Evolutionary conservation across 1,140 invertebrate genomes (phyloP).

Genomic region (Pogonomyrmex californicus): DNA sequence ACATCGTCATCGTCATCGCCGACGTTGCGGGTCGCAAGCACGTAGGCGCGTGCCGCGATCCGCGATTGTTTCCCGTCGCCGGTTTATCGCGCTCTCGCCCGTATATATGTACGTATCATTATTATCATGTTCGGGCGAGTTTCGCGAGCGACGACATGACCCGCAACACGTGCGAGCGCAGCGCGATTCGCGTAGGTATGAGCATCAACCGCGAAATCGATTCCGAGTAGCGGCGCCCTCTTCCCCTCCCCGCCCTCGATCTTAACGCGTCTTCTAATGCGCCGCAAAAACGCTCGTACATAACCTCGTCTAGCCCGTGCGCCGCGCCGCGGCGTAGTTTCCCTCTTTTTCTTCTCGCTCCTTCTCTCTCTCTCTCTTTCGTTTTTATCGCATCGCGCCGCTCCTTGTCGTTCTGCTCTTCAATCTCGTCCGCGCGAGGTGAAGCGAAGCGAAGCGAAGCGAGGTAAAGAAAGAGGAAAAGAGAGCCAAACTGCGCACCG

Average conservation of each 20-base stretch:
- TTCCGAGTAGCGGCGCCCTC: neutral
- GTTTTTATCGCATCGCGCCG: neutral
- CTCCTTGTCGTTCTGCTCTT: neutral
- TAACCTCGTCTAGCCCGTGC: slow-evolving; percentile 59
- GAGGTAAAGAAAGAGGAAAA: neutral
- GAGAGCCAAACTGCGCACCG: neutral
- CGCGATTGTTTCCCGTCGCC: neutral
- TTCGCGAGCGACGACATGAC: slow-evolving; percentile 1
- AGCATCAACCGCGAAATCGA: slow-evolving; percentile 7
- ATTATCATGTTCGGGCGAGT: neutral
- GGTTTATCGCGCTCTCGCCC: neutral
- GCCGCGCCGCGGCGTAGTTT: neutral
- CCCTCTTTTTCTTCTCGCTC: neutral
- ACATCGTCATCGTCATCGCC: neutral
- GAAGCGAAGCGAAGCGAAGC: neutral
- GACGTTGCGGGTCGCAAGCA: neutral
- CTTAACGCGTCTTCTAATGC: slow-evolving; percentile 21
- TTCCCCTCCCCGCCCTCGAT: neutral
- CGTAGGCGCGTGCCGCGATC: neutral
- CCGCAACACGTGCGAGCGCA: slow-evolving; percentile 26
- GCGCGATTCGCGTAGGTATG: neutral
- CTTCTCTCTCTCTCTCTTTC: neutral
- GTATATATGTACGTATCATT: too few species aligned
- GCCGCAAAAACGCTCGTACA: slow-evolving; percentile 24
- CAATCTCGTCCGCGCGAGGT: neutral